phyloP scores from a whole-genome alignment of 2,113 vertebrate genomes.

The Amblyopsis rosae region DNA sequence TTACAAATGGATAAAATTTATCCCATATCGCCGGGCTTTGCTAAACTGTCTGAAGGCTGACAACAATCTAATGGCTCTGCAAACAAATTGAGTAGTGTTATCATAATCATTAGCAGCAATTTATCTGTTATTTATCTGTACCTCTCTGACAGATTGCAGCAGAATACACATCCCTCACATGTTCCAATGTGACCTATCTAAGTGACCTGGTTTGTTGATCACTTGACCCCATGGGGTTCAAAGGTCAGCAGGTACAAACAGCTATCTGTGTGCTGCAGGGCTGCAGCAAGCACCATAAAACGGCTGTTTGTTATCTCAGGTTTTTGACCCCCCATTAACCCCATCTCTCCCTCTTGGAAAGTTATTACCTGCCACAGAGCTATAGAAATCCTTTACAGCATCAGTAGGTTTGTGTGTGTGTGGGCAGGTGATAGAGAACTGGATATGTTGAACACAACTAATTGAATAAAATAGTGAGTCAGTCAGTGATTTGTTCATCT shows the following conservation, averaged over 20 bases:
- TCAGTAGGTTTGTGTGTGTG: slow-evolving; percentile 43
- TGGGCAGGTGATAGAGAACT: slow-evolving; percentile 29
- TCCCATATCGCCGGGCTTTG: slow-evolving; percentile 15
- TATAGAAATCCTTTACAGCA: slow-evolving; percentile 62
- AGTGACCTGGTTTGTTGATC: slow-evolving; percentile 63
- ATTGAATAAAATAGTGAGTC: neutral
- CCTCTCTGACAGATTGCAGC: slow-evolving; percentile 27
- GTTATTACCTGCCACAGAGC: slow-evolving; percentile 56
- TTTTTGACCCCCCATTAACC: slow-evolving; percentile 80
- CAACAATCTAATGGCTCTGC: slow-evolving; percentile 63
- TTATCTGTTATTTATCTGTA: slow-evolving; percentile 43
- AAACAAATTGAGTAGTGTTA: slow-evolving; percentile 68
- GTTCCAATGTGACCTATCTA: slow-evolving; percentile 63
- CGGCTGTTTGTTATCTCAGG: slow-evolving; percentile 67
- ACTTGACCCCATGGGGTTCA: slow-evolving; percentile 66
- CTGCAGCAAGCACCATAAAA: slow-evolving; percentile 56
- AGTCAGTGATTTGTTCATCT: slow-evolving; percentile 3
- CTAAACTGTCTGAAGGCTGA: slow-evolving; percentile 55
- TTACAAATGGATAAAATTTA: slow-evolving; percentile 52
- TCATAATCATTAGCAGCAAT: slow-evolving; percentile 65
- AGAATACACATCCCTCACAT: slow-evolving; percentile 60
- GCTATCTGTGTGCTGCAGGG: slow-evolving; percentile 75
- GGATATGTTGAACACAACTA: slow-evolving; percentile 10
- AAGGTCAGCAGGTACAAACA: slow-evolving; percentile 64
- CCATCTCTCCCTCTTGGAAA: slow-evolving; percentile 44